These are phyloP conservation scores for Brachionus manjavacas DNA, from an alignment of 1,140 invertebrate species.

Conservation along the genomic window DNA sequence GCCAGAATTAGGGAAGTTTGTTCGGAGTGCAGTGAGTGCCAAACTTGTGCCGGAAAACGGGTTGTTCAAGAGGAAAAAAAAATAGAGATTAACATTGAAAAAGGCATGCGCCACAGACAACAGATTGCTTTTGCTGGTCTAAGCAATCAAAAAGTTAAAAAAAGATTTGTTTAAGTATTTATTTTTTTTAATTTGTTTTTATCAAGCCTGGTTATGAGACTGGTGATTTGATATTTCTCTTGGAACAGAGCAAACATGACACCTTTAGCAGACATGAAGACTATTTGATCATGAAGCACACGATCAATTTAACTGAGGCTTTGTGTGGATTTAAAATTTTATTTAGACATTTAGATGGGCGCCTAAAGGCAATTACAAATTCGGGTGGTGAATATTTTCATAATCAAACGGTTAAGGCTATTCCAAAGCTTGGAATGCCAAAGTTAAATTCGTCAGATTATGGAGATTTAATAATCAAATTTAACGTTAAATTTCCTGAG, in stretches of 20 bases:
- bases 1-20: neutral
- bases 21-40: neutral
- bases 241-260: conserved; percentile 8
- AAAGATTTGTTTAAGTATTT: neutral
- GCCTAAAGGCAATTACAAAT: neutral
- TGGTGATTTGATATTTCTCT: conserved; percentile 2
- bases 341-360: conserved; percentile 9
- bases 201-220: conserved; percentile 9
- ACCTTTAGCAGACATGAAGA: neutral
- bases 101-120: neutral
- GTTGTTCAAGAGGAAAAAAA: neutral
- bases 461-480: neutral
- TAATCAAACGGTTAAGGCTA: neutral
- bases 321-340: conserved; percentile 4
- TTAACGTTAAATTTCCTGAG: neutral
- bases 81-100: neutral
- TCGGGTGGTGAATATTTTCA: neutral
- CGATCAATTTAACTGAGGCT: neutral
- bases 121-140: conserved; percentile 8
- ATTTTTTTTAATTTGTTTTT: neutral
- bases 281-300: conserved; percentile 27
- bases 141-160: neutral
- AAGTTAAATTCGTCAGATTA: neutral
- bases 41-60: neutral
- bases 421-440: conserved; percentile 17